A percentile compares a stretch with the other conserved stretches of the same genome.
phyloP scores from a whole-genome alignment of 2,888 invertebrate genomes.

The Eledone cirrhosa region DNA sequence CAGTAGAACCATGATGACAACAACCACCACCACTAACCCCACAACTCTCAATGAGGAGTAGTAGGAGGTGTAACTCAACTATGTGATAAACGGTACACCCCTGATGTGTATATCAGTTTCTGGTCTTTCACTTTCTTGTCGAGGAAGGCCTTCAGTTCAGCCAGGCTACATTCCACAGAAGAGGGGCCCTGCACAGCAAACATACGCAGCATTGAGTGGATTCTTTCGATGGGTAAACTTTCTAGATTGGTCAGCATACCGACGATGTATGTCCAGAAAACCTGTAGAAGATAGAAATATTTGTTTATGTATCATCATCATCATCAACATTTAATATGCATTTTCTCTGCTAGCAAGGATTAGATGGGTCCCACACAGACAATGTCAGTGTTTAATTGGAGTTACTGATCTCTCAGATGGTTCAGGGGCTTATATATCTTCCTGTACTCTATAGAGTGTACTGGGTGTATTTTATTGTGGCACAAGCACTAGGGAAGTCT shows the following conservation, averaged over 20 bases:
- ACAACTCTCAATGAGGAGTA: neutral
- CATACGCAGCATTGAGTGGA: constrained; percentile 96
- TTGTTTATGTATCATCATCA: too few relatives aligned
- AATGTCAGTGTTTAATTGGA: too few relatives aligned
- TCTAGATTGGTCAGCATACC: constrained; percentile 97
- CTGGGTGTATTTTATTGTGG: too few relatives aligned
- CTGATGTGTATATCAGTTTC: constrained; percentile 83
- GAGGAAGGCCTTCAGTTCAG: constrained; percentile 87
- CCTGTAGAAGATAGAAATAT: constrained; percentile 66
- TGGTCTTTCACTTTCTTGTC: constrained; percentile 93
- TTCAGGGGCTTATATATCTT: too few relatives aligned
- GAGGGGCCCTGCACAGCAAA: constrained; percentile 92
- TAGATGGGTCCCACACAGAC: too few relatives aligned
- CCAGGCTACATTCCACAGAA: constrained; percentile 84
- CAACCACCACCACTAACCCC: neutral
- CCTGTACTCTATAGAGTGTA: too few relatives aligned
- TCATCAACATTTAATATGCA: too few relatives aligned
- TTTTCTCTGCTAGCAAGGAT: too few relatives aligned
- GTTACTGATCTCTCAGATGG: too few relatives aligned
- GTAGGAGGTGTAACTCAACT: neutral
- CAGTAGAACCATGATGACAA: neutral
- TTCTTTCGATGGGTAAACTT: constrained; percentile 87
- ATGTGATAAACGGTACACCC: constrained; percentile 83
- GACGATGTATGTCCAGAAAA: constrained; percentile 96
- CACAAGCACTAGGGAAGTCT: too few relatives aligned